phyloP scores from a whole-genome alignment of 1,140 invertebrate species.

The Drosophila murphyi region DNA sequence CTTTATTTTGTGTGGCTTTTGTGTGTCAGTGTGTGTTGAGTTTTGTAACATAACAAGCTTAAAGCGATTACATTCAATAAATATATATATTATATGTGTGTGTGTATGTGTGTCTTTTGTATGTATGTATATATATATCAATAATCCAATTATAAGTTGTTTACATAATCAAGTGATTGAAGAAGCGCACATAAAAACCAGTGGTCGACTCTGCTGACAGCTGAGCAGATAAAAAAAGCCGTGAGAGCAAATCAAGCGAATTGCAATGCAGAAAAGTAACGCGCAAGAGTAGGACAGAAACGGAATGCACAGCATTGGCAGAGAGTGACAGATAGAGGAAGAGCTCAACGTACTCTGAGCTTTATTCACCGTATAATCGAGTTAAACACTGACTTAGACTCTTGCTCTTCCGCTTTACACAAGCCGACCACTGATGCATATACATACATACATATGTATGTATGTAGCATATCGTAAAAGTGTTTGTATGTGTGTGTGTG shows the following conservation, averaged over 20 bases:
- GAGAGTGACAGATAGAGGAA: no score
- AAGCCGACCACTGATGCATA: background rate
- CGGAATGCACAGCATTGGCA: no score
- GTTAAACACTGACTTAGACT: no score
- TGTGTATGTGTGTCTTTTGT: constrained; percentile 5
- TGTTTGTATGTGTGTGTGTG: background rate
- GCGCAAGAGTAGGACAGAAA: no score
- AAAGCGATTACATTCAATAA: constrained; percentile 56
- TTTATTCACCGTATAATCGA: no score
- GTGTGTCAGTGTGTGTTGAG: constrained; percentile 27
- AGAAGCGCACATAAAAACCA: constrained; percentile 1
- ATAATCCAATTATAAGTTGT: constrained; percentile 34
- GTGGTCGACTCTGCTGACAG: background rate
- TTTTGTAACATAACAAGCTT: constrained; percentile 47
- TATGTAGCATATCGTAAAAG: no score
- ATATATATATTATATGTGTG: constrained; percentile 42
- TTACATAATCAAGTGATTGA: constrained; percentile 1
- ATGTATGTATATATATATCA: constrained; percentile 22
- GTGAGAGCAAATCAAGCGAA: no score
- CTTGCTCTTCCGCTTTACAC: no score
- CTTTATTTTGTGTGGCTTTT: constrained; percentile 35
- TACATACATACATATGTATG: background rate
- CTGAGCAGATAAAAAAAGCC: background rate
- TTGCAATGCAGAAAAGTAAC: background rate
- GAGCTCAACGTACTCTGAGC: no score